Base-by-base conservation (phyloP, 2,113 vertebrate species). In the Hydrochoerus hydrochaeris region DNA sequence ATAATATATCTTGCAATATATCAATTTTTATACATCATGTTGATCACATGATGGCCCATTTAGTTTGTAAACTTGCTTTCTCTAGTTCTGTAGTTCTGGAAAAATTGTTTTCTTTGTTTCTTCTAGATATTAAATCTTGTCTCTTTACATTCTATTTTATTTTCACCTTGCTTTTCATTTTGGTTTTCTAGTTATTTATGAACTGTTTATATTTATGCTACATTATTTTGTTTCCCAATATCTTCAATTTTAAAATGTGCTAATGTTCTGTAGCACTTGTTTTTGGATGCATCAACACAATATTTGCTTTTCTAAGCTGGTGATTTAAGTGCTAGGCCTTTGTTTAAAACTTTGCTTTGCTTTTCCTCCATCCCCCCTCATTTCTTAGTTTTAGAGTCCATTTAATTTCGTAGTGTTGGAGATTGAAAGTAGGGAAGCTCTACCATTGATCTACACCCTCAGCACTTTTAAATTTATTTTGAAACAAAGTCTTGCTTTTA, bases 261-360 rank as follows among this genome's bases (percentile, higher is more conserved):
- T 81, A 22, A 16, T 30, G 8, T 73, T 92, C 67, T 80, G 28
- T 65, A 44, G 5, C 62, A 63, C 41, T 5, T 16, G n/a, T 90
- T 81, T 85, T 22, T 88, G 63, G 38, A 85, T 73, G 58, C 54
- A 67, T 80, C 46, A 84, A 10, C 13, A 14, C 28, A 81, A 4
- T 87, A 80, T 75, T 35, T 88, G 5, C 4, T 75, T n/a, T 88
- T 85, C 35, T 28, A 69, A 46, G 84, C 22, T 67, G 13, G 26
- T 94, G 28, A 77, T 63, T 92, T 81, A 92, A 88, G 46, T 46
- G 35, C 38, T 89, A 85, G 28, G 67, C 20, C 87, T 91, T 85
- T 62, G 9, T 49, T 88, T 16, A 17, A 4, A 44, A 11, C 65
- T 80, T 87, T 38, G 22, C 71, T 84, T 35, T 52, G 38, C 19